Conservation (phyloP, 2,888 invertebrate species). For the Erynnis tages region DNA sequence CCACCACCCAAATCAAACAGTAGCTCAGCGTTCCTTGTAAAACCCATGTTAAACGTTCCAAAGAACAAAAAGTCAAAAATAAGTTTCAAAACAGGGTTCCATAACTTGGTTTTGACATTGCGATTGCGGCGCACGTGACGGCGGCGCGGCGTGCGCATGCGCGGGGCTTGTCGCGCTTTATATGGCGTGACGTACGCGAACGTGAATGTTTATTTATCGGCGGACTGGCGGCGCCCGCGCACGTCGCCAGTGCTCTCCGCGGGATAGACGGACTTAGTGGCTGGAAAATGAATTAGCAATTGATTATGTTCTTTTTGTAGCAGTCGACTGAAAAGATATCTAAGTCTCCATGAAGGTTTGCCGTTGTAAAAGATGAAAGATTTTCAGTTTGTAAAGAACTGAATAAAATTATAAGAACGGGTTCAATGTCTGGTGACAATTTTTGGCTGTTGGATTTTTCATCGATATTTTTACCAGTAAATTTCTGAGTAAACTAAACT, state of each 20-base stretch:
- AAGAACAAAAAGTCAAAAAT: slow-evolving; percentile 5
- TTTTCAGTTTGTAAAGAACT: too few species aligned
- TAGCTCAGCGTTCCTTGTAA: slow-evolving; percentile 1
- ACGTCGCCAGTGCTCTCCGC: slow-evolving; percentile 12
- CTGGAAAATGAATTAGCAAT: neutral
- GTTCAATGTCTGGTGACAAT: too few species aligned
- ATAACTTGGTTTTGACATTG: slow-evolving; percentile 43
- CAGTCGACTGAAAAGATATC: too few species aligned
- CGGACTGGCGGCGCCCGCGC: slow-evolving; percentile 35
- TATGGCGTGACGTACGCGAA: slow-evolving; percentile 56
- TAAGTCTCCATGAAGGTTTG: too few species aligned
- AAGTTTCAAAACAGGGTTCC: slow-evolving; percentile 11
- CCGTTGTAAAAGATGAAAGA: too few species aligned
- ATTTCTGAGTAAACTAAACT: too few species aligned
- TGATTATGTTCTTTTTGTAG: neutral
- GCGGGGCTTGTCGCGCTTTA: slow-evolving; percentile 53
- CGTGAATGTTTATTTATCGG: slow-evolving; percentile 65
- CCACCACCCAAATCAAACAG: too few species aligned
- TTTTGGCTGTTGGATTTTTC: too few species aligned
- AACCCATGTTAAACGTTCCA: slow-evolving; percentile 12
- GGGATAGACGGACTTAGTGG: too few species aligned
- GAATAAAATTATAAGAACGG: too few species aligned
- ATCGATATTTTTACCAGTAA: too few species aligned
- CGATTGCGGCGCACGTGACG: slow-evolving; percentile 51
- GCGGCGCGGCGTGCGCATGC: slow-evolving; percentile 43